Evolutionary conservation across 2,797 vertebrate genomes (phyloP).

Genomic region (Syndactyla subalaris): DNA sequence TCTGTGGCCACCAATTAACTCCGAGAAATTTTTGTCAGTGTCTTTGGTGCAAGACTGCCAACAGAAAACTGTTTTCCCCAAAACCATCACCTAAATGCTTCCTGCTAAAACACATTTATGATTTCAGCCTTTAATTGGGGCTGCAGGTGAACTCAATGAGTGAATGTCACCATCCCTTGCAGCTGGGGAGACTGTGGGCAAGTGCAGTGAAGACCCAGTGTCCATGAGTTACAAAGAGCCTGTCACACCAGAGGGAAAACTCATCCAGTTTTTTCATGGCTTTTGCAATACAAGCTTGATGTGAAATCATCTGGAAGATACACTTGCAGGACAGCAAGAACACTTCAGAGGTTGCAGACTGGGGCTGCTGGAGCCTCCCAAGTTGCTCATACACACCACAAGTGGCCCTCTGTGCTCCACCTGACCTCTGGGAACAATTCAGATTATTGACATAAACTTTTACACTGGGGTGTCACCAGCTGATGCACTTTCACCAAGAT

Average conservation of each 20-base stretch:
- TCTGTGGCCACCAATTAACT: not conserved
- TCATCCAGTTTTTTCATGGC: not conserved
- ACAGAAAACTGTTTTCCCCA: not conserved
- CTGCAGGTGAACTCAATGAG: not conserved
- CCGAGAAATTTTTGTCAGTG: not conserved
- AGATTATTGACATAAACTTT: not conserved
- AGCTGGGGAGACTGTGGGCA: not conserved
- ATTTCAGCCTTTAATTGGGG: not conserved
- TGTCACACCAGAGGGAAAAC: not conserved
- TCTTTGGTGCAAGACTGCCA: not conserved
- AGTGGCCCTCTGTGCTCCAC: rapidly evolving
- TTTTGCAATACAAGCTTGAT: not conserved
- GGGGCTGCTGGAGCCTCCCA: not conserved
- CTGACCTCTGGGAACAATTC: not conserved
- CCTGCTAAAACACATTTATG: not conserved
- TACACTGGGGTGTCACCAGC: not conserved
- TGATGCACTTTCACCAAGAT: not conserved
- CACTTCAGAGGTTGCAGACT: not conserved
- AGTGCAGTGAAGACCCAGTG: not conserved
- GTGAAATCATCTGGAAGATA: not conserved
- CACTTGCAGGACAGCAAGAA: not conserved
- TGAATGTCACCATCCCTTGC: not conserved
- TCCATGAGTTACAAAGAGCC: rapidly evolving
- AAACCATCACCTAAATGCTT: not conserved
- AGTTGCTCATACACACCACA: rapidly evolving